Conservation (phyloP, 2,888 invertebrate species). For the Pachycephus smyrnensis region DNA sequence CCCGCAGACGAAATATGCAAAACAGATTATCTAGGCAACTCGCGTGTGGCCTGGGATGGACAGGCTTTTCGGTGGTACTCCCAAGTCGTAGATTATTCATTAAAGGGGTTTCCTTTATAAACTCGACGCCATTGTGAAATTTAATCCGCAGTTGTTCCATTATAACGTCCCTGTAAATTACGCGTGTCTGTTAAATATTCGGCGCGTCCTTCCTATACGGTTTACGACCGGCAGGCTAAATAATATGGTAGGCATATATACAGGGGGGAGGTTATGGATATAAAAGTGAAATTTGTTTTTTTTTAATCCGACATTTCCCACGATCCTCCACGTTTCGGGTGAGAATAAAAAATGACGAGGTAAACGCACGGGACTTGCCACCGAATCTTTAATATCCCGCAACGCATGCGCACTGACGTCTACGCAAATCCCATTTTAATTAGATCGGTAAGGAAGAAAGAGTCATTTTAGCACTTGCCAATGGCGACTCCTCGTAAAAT, state of each 20-base stretch:
- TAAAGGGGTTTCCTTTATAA: constrained; percentile 40
- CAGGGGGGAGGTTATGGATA: not conserved
- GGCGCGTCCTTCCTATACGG: not conserved
- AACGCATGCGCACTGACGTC: not conserved
- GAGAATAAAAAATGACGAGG: not conserved
- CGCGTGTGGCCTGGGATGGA: constrained; percentile 37
- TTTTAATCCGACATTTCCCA: not conserved
- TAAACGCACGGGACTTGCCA: not conserved
- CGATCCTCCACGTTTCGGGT: not conserved
- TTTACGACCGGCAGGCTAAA: not conserved
- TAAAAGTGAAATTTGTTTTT: not conserved
- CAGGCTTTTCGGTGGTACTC: constrained; percentile 34
- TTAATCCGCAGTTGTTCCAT: constrained; percentile 42
- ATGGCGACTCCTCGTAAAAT: not conserved
- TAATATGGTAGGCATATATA: not conserved
- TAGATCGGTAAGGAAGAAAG: not conserved
- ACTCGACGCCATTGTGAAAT: constrained; percentile 40
- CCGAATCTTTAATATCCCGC: not conserved
- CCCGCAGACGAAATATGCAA: constrained; percentile 55
- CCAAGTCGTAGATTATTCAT: constrained; percentile 50
- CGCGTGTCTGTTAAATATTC: not conserved
- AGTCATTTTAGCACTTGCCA: not conserved
- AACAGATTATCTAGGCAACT: constrained; percentile 56
- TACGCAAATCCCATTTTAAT: not conserved
- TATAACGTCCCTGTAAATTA: constrained; percentile 29